phyloP scores from a whole-genome alignment of 2,797 vertebrate genomes.

The Hoplostethus atlanticus region DNA sequence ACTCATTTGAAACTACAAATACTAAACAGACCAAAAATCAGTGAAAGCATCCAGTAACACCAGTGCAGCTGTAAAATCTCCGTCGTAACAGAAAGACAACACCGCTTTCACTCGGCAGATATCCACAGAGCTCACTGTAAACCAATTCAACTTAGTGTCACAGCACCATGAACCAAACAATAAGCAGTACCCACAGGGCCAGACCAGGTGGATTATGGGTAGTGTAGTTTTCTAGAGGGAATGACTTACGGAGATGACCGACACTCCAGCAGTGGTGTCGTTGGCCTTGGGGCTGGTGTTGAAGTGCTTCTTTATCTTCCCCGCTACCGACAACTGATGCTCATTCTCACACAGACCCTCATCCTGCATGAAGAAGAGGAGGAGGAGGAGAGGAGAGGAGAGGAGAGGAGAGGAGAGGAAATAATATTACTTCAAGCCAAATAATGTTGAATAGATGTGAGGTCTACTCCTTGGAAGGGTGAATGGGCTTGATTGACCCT shows the following conservation, averaged over 20 bases:
- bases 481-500: background rate
- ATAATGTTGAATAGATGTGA: background rate
- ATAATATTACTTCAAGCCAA: no score
- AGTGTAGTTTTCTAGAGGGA: background rate
- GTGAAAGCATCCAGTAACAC: background rate
- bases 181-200: background rate
- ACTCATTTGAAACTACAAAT: background rate
- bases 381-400: conserved; percentile 8
- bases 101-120: no score
- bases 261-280: conserved; percentile 93
- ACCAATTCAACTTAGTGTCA: no score
- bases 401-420: background rate
- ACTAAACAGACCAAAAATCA: background rate
- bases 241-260: conserved; percentile 96
- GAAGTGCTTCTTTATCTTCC: conserved; percentile 99
- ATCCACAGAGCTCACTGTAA: no score
- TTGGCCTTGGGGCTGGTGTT: conserved; percentile 92
- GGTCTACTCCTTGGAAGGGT: background rate
- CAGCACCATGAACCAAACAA: background rate
- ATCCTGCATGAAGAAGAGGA: conserved; percentile 83
- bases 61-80: background rate
- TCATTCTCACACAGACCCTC: conserved; percentile 95
- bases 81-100: background rate
- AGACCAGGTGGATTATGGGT: background rate
- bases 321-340: conserved; percentile 96